phyloP scores from a whole-genome alignment of 2,888 invertebrate genomes.

The Onchidella celtica region DNA sequence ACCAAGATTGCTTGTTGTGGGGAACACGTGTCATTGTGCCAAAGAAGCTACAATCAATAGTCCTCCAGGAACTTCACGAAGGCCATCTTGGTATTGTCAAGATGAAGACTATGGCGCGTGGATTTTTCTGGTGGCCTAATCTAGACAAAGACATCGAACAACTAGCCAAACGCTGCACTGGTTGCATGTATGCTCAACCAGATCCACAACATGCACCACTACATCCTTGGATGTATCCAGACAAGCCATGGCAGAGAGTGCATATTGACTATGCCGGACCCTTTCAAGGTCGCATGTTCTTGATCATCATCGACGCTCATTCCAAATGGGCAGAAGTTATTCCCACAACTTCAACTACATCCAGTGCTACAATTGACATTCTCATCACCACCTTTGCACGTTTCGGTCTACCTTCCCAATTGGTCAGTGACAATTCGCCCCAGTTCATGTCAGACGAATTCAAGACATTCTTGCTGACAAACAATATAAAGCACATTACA shows the following conservation, averaged over 20 bases:
- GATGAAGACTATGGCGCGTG: constrained; percentile 40
- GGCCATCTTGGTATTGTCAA: constrained; percentile 50
- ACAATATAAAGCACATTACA: constrained; percentile 53
- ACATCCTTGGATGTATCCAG: constrained; percentile 60
- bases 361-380: not conserved
- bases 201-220: constrained; percentile 56
- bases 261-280: constrained; percentile 67
- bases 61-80: constrained; percentile 45
- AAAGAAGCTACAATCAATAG: not conserved
- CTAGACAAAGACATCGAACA: not conserved
- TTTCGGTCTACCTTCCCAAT: constrained; percentile 28
- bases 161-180: not conserved
- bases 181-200: constrained; percentile 46
- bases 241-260: constrained; percentile 53
- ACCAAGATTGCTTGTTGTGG: not conserved
- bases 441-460: constrained; percentile 45
- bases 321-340: constrained; percentile 1
- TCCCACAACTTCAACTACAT: not conserved
- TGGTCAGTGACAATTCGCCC: constrained; percentile 57
- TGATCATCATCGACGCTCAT: not conserved
- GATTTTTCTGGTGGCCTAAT: constrained; percentile 32
- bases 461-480: constrained; percentile 42
- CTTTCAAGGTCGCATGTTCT: not conserved
- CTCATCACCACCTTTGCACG: not conserved
- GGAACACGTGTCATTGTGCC: not conserved